Percentiles rank a stretch among this genome's conserved stretches.
These are phyloP conservation scores for Cephalopachus bancanus DNA, from an alignment of 2,797 vertebrate genomes.

Conservation along the genomic window DNA sequence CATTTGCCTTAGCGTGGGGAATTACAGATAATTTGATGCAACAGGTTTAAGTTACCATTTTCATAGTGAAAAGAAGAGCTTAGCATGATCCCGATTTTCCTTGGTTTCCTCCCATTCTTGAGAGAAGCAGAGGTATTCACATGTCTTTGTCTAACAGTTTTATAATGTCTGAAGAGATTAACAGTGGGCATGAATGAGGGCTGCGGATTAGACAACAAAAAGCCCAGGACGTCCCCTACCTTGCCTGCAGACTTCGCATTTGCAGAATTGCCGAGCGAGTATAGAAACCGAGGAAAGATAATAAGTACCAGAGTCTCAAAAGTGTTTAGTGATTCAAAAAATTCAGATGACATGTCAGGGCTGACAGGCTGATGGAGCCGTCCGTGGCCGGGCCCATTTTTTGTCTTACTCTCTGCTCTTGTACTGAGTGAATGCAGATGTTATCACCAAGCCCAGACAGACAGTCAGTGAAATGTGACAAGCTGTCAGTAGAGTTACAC, in stretches of 20 bases:
- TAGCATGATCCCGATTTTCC: slow-evolving; percentile 92
- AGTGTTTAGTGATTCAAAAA: slow-evolving; percentile 93
- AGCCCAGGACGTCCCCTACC: slow-evolving; percentile 90
- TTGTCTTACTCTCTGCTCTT: slow-evolving; percentile 94
- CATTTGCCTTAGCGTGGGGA: slow-evolving; percentile 85
- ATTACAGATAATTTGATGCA: slow-evolving; percentile 91
- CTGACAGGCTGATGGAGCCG: slow-evolving; percentile 91
- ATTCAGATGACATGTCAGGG: slow-evolving; percentile 93
- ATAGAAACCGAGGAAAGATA: slow-evolving; percentile 91
- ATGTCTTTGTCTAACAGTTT: slow-evolving; percentile 93
- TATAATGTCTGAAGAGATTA: slow-evolving; percentile 97
- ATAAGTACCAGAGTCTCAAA: slow-evolving; percentile 92
- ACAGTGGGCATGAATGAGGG: slow-evolving; percentile 97
- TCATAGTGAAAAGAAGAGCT: slow-evolving; percentile 91
- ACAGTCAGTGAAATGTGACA: slow-evolving; percentile 93
- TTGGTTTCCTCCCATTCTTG: slow-evolving; percentile 92
- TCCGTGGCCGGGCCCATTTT: slow-evolving; percentile 90
- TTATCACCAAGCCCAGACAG: slow-evolving; percentile 94
- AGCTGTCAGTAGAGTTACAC: slow-evolving; percentile 93
- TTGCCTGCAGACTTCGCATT: slow-evolving; percentile 93
- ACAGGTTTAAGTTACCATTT: slow-evolving; percentile 92
- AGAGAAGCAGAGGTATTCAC: slow-evolving; percentile 93
- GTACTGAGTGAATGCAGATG: slow-evolving; percentile 99
- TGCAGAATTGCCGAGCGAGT: slow-evolving; percentile 88
- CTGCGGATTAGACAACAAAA: slow-evolving; percentile 96